These are phyloP conservation scores for Oncorhynchus nerka DNA, from an alignment of 2,113 vertebrate species.

Conservation along the genomic window DNA sequence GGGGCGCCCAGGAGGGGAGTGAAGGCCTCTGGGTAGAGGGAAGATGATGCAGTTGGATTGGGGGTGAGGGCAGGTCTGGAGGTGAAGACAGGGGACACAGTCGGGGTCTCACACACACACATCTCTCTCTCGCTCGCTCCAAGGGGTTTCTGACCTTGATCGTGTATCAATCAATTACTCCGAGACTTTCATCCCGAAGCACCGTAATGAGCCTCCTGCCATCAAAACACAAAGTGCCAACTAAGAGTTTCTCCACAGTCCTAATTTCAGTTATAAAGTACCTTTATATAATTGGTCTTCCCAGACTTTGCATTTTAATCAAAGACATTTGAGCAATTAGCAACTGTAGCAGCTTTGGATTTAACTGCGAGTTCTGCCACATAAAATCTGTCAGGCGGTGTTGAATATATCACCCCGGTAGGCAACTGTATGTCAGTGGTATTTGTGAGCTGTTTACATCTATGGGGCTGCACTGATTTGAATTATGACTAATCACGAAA, in stretches of 20 bases:
- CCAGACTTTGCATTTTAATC: slow-evolving; percentile 17
- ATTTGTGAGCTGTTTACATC: background rate
- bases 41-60: background rate
- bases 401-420: background rate
- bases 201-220: slow-evolving; percentile 13
- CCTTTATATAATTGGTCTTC: slow-evolving; percentile 1
- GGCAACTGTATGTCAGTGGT: too few species aligned
- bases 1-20: background rate
- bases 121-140: background rate
- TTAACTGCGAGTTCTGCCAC: background rate
- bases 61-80: slow-evolving; percentile 15
- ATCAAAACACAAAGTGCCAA: background rate
- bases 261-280: slow-evolving; percentile 2
- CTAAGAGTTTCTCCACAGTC: background rate
- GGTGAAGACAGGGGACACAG: slow-evolving; percentile 4
- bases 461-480: background rate
- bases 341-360: slow-evolving; percentile 3
- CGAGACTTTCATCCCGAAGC: background rate
- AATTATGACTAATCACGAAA: background rate
- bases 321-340: slow-evolving; percentile 18
- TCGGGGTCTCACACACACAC: background rate
- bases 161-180: slow-evolving; percentile 13
- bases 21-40: too few species aligned
- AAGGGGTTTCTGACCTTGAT: background rate
- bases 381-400: background rate